Base-by-base conservation (phyloP, 2,888 invertebrate genomes). In the Hoplodrina blanda region DNA sequence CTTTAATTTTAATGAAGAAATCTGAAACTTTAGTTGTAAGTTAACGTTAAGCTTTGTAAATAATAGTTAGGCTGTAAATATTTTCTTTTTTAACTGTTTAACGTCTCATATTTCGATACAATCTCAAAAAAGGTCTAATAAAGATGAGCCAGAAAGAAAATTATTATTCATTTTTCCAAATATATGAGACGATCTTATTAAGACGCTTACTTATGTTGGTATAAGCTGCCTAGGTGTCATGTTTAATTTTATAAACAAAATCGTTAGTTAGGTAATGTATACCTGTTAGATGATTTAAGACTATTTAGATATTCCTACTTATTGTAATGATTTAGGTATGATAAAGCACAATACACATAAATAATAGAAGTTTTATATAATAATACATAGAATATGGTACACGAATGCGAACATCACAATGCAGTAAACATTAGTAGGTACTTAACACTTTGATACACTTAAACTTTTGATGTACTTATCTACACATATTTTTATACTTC, bases 11-110 rank as follows among this genome's bases (percentile, higher is more conserved):
- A 80, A 61, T 62, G 15, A 78, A 78, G n/a, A 72, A 84, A 81
- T 84, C 84, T 84, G 84, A 84, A 67, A 74, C 69, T 80, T 56
- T 81, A 81, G 57, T 52, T 67, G 2, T 82, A 84, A 81, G 75
- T 80, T 82, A 72, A 62, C 15, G 2, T 41, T 85, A 83, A 75
- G 80, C 76, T 80, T 82, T 84, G 85, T 86, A 92, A 85, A 91
- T 91, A 91, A 66, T 84, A 79, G 78, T 76, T 87, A 87, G 83
- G 86, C 80, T 86, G 91, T 91, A 91, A 87, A 91, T 91, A 91
- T 72, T 78, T 81, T 81, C 67, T 75, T 62, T 75, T 83, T 55
- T 83, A 74, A 46, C 78, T 83, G 62, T 74, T 84, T 44, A 69
- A 57, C 15, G 73, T 81, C 78, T 80, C 73, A 72, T 62, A 75